These are phyloP conservation scores for Probosciger aterrimus DNA, from an alignment of 2,113 vertebrate genomes.

Conservation along the genomic window DNA sequence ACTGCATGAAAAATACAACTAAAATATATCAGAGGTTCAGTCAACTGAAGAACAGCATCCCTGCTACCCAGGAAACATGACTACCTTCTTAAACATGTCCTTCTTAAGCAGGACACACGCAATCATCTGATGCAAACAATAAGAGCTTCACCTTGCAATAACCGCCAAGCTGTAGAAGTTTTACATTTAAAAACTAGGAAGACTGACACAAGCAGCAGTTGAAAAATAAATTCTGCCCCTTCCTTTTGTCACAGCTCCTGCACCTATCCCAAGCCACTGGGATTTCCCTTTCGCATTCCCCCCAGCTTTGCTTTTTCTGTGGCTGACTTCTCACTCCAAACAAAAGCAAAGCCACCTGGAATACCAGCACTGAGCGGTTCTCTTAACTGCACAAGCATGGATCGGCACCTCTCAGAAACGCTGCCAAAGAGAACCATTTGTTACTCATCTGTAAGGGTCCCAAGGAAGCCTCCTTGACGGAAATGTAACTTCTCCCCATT, in stretches of 20 bases:
- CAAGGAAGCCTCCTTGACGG: background rate
- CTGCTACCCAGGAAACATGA: background rate
- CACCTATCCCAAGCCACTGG: background rate
- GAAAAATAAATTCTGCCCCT: background rate
- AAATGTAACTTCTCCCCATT: background rate
- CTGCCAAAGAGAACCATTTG: background rate
- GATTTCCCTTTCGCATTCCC: background rate
- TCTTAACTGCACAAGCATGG: background rate
- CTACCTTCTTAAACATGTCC: background rate
- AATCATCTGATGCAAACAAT: background rate
- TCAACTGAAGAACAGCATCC: background rate
- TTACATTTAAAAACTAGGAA: background rate
- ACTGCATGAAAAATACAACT: background rate
- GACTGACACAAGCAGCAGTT: background rate
- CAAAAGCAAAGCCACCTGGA: background rate
- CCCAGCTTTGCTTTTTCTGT: rapidly evolving
- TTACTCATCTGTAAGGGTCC: background rate
- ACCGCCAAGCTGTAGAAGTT: background rate
- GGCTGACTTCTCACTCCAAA: background rate
- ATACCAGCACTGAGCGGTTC: background rate
- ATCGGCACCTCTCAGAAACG: background rate
- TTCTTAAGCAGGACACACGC: background rate
- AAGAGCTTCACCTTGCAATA: background rate
- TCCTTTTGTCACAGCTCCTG: background rate
- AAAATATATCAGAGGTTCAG: background rate